A percentile compares a stretch with the other conserved stretches of the same genome.
Evolutionary conservation across 2,888 invertebrate genomes (phyloP).

Genomic region (Patella pellucida): DNA sequence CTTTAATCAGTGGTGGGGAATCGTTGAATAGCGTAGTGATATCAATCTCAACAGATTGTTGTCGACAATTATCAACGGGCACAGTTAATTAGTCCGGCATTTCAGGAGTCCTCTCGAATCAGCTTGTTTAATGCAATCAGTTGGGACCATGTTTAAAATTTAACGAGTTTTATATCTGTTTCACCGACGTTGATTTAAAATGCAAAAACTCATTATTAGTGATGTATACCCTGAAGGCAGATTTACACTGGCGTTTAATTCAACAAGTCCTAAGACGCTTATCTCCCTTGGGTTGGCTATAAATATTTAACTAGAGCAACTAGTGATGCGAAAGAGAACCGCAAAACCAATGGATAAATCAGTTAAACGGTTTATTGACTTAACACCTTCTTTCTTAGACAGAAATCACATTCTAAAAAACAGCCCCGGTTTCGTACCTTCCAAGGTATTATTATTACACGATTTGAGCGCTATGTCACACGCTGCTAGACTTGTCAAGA

Average conservation of each 20-base stretch:
- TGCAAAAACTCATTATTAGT: slow-evolving; percentile 5
- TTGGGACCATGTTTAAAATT: slow-evolving; percentile 9
- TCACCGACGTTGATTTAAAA: slow-evolving; percentile 9
- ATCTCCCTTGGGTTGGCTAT: slow-evolving; percentile 10
- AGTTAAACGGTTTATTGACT: slow-evolving; percentile 9
- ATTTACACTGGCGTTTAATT: slow-evolving; percentile 8
- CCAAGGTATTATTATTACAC: background rate
- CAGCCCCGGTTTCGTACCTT: background rate
- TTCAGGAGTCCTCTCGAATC: background rate
- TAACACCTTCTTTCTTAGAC: background rate
- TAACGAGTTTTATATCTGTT: slow-evolving; percentile 10
- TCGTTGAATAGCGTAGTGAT: slow-evolving; percentile 3
- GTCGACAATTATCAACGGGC: background rate
- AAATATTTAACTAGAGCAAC: background rate
- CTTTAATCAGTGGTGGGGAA: background rate
- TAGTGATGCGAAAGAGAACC: slow-evolving; percentile 1
- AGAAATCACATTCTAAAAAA: background rate
- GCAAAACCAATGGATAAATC: slow-evolving; percentile 10
- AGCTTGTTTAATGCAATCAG: background rate
- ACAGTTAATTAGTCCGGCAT: background rate
- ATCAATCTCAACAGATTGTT: slow-evolving; percentile 5
- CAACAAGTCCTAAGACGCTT: slow-evolving; percentile 3
- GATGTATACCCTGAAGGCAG: slow-evolving; percentile 7
- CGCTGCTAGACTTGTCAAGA: too few species aligned
- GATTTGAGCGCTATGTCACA: background rate